Base-by-base conservation (phyloP, 2,888 invertebrate genomes). In the Lissocephala sabroskyi region DNA sequence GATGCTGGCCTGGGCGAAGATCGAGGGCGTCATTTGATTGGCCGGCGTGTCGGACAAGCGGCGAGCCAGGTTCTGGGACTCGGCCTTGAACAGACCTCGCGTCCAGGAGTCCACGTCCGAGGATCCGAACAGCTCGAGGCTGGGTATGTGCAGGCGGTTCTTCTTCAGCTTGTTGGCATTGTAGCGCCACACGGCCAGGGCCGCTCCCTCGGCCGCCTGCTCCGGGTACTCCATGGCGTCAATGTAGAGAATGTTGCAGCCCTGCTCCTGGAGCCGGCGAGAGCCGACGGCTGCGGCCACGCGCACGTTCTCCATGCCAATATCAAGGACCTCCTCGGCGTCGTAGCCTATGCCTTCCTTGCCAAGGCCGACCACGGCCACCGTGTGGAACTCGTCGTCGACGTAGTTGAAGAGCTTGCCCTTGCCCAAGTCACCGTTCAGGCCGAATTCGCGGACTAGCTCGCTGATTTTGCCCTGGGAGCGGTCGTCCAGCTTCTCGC, bases 1-100 rank as follows among this genome's bases (percentile, higher is more conserved):
- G 1, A 90, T 87, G n/a, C 89, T 86, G 0, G 88, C 83, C 79
- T 91, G 86, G 0, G 91, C 89, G 80, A 93, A 93, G 48, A 88
- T 86, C 1, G 90, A 87, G 1, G 93, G 93, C 0, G 92, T 92
- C 89, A 93, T 89, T 62, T 88, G 85, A 80, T 93, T 94, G 9
- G 91, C 88, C 0, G 93, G 92, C 3, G 89, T 88, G 71, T 93
- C 92, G 64, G 88, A 87, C 2, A 93, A 82, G 43, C 87, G 85
- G 7, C 92, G 85, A 0, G 91, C 91, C 73, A 92, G 86, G 79
- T 93, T 93, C 82, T 93, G 93, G 0, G 90, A 90, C 51, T 91
- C 88, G 0, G 91, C 91, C 78, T 91, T 88, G 52, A 89, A 87
- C 5, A 87, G 79, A 0, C 93, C 93, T 13, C 88, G 81, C n/a